Evolutionary conservation across 1,140 invertebrate species (phyloP).

Genomic region (Lucilia sericata): DNA sequence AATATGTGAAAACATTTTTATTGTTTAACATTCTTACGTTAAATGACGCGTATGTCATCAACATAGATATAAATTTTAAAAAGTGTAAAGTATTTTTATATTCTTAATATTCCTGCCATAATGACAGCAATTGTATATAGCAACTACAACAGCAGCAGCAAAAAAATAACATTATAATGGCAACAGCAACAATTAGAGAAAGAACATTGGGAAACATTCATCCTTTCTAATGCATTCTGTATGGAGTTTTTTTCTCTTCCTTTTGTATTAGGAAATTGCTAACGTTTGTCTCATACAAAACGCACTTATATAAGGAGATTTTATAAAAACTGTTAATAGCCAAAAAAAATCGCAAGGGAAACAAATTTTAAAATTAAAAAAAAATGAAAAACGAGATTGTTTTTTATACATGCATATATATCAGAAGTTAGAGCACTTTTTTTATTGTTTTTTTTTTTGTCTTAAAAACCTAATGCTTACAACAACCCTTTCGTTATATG

Average conservation of each 20-base stretch:
- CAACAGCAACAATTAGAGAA: not conserved
- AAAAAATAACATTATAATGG: not conserved
- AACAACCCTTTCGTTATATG: too few relatives aligned
- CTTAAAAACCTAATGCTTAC: too few relatives aligned
- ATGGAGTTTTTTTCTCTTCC: not conserved
- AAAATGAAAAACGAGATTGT: too few relatives aligned
- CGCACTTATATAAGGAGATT: not conserved
- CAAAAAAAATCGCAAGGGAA: too few relatives aligned
- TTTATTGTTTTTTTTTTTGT: too few relatives aligned
- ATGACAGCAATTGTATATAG: not conserved
- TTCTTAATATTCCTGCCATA: conserved; percentile 26
- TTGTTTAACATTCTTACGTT: conserved; percentile 3
- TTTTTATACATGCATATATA: too few relatives aligned
- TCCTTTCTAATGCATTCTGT: not conserved
- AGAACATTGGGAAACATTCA: conserved; percentile 1
- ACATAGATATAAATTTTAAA: conserved; percentile 37
- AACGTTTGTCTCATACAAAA: not conserved
- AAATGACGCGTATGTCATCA: conserved; percentile 31
- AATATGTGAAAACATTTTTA: not conserved
- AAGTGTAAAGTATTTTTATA: conserved; percentile 38
- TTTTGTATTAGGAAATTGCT: not conserved
- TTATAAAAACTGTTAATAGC: too few relatives aligned
- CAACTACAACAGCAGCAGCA: not conserved
- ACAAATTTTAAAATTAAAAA: too few relatives aligned
- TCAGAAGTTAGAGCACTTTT: too few relatives aligned